Conservation (phyloP, 2,888 invertebrate genomes). For the Hypsopygia costalis region DNA sequence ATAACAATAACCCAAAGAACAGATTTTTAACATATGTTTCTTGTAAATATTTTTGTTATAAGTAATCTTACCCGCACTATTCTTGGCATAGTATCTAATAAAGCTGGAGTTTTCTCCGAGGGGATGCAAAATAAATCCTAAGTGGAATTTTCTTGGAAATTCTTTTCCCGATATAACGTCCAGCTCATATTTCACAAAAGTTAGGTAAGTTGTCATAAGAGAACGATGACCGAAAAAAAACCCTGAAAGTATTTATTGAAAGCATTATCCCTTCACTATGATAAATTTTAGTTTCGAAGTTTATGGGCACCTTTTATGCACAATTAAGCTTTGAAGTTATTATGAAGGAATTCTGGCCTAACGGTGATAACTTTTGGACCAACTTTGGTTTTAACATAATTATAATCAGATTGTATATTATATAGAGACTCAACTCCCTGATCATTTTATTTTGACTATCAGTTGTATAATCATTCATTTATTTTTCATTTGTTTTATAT, state of each 20-base stretch:
- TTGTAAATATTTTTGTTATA: too few relatives aligned
- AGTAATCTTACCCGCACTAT: too few relatives aligned
- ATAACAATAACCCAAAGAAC: too few relatives aligned
- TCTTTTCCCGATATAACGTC: conserved; percentile 2
- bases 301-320: conserved; percentile 20
- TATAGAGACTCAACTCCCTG: too few relatives aligned
- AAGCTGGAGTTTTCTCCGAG: not conserved
- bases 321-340: conserved; percentile 29
- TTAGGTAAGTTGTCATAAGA: conserved; percentile 11
- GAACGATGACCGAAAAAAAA: conserved; percentile 24
- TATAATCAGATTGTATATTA: too few relatives aligned
- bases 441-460: too few relatives aligned
- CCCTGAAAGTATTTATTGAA: conserved; percentile 27
- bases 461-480: too few relatives aligned
- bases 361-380: conserved; percentile 4
- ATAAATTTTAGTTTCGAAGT: conserved; percentile 31
- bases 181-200: conserved; percentile 11
- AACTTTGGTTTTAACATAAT: not conserved
- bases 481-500: too few relatives aligned
- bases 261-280: conserved; percentile 23
- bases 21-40: too few relatives aligned
- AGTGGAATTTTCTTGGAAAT: conserved; percentile 4
- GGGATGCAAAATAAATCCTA: conserved; percentile 3
- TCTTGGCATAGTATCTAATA: not conserved
- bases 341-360: conserved; percentile 13